Base-by-base conservation (phyloP, 2,113 vertebrate species). In the Phylloscopus trochilus region DNA sequence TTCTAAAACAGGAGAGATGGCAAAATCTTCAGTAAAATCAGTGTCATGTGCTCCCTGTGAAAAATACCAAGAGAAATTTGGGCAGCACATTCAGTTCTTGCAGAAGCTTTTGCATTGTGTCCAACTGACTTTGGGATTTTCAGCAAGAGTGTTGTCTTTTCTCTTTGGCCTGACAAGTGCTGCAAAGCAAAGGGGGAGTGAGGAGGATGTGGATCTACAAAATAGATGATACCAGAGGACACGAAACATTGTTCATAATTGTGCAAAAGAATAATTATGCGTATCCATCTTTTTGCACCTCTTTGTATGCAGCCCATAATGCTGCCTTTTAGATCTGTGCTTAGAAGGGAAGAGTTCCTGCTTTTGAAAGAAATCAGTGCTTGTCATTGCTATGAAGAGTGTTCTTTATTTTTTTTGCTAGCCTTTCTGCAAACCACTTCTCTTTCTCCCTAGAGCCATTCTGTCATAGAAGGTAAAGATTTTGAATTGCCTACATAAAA, bases 401-500 rank as follows among this genome's bases (percentile, higher is more conserved):
- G 28, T 80, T 3, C 9, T 60, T 74, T 89, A 30, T 63, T 77
- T 85, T 85, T 91, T 91, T 91, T 82, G 52, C 58, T 88, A 78
- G 64, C n/a, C 56, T 87, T 92, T 86, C 53, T 95, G 83, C 76
- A 92, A 93, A 81, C n/a, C 49, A 39, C 56, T 96, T 94, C 33
- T 93, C 68, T 89, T 96, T 89, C 68, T 95, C 92, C 81, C 88
- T 75, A 89, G 86, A 93, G 80, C 88, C 90, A 18, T 92, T 94
- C 82, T 92, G 69, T 94, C 85, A 93, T 33, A 79, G 69, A 92
- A 95, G 93, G 94, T 96, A 80, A 95, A 92, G 83, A 89, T 87
- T 94, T 93, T 78, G 73, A 93, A 92, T 92, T 93, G 66, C 72
- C 69, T 79, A 76, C 53, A 31, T 94, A 90, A 95, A 94, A 81